phyloP scores from a whole-genome alignment of 2,888 invertebrate species.

The Scaptomyza flava region DNA sequence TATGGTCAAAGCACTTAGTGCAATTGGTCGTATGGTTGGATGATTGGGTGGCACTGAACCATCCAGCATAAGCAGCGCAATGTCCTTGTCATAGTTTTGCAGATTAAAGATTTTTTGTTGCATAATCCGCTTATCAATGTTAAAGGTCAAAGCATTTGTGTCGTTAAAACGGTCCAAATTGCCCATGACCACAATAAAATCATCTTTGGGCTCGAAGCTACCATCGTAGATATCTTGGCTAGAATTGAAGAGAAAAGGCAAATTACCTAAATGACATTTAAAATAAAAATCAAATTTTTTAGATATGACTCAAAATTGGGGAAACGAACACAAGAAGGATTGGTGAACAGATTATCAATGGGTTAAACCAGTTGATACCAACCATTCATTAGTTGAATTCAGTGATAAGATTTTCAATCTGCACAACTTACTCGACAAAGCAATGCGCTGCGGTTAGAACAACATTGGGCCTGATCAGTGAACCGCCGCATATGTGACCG shows the following conservation, averaged over 20 bases:
- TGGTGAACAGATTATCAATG: too few relatives aligned
- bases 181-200: conserved; percentile 81
- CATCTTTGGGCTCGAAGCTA: conserved; percentile 55
- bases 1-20: conserved; percentile 50
- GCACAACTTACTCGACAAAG: conserved; percentile 76
- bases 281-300: background rate
- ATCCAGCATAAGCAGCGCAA: conserved; percentile 75
- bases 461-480: conserved; percentile 70
- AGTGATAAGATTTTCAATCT: too few relatives aligned
- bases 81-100: conserved; percentile 70
- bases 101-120: conserved; percentile 64
- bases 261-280: background rate
- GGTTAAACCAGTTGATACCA: too few relatives aligned
- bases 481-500: conserved; percentile 82
- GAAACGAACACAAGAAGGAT: background rate
- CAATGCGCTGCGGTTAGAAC: conserved; percentile 82
- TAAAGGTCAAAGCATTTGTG: conserved; percentile 70
- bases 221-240: conserved; percentile 62
- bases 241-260: background rate
- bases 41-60: conserved; percentile 75
- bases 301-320: background rate
- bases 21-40: conserved; percentile 76
- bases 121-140: conserved; percentile 62
- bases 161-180: conserved; percentile 77
- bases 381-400: too few relatives aligned